Conservation (phyloP, 2,113 vertebrate genomes). For the Phylloscopus whistleri region DNA sequence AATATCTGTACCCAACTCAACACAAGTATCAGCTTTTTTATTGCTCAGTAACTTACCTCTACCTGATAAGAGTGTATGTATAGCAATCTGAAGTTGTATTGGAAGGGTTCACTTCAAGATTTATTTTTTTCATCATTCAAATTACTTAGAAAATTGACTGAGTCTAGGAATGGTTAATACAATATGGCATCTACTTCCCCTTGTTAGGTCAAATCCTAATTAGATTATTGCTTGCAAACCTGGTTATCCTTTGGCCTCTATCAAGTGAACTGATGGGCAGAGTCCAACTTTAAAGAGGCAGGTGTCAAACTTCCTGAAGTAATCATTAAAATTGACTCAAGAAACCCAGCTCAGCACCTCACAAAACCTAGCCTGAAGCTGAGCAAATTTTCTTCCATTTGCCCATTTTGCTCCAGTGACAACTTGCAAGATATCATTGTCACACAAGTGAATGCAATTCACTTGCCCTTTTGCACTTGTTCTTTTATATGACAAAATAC, state of each 20-base stretch:
- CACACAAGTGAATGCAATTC: neutral
- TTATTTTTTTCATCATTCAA: neutral
- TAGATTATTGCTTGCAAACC: neutral
- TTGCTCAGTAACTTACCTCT: neutral
- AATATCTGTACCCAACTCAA: neutral
- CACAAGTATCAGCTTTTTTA: fast-evolving
- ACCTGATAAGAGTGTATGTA: neutral
- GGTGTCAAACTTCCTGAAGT: neutral
- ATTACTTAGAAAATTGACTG: neutral
- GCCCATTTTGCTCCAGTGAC: neutral
- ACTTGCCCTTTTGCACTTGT: neutral
- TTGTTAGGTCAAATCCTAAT: neutral
- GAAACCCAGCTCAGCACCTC: neutral
- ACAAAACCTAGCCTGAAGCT: neutral
- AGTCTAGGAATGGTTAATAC: neutral
- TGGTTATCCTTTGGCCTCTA: neutral
- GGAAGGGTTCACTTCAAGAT: neutral
- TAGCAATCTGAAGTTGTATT: neutral
- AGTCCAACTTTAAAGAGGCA: neutral
- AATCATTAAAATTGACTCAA: neutral
- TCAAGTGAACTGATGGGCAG: neutral
- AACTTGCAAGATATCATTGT: neutral
- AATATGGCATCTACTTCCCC: neutral
- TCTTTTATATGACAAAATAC: neutral
- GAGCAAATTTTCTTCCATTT: neutral